phyloP scores from a whole-genome alignment of 2,888 invertebrate species.

The Cyaniris semiargus region DNA sequence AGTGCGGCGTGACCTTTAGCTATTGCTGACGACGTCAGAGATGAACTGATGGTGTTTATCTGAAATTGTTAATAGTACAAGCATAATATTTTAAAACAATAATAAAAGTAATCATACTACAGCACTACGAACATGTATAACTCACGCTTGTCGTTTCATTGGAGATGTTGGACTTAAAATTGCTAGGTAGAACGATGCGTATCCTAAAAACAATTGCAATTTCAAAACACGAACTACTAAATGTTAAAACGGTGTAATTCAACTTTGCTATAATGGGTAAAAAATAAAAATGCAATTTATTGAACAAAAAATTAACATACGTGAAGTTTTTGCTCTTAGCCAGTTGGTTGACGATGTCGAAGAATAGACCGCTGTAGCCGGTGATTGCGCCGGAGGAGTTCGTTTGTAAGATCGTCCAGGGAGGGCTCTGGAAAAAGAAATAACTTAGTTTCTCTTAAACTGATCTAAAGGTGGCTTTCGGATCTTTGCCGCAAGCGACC shows the following conservation, averaged over 20 bases:
- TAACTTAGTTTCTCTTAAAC: not conserved
- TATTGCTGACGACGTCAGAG: conserved; percentile 57
- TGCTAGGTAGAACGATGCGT: conserved; percentile 58
- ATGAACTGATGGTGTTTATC: conserved; percentile 57
- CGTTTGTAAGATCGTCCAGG: conserved; percentile 88
- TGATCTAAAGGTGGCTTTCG: no score
- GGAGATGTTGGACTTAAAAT: conserved; percentile 52
- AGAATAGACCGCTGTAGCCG: conserved; percentile 85
- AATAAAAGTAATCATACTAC: no score
- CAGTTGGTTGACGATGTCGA: conserved; percentile 89
- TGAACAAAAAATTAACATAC: conserved; percentile 59
- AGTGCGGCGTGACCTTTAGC: conserved; percentile 62
- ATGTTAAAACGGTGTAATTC: no score
- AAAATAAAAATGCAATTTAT: no score
- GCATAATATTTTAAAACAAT: not conserved
- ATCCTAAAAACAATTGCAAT: conserved; percentile 53
- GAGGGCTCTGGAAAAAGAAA: conserved; percentile 85
- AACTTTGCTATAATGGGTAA: no score
- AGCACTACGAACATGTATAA: conserved; percentile 36
- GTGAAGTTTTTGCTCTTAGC: conserved; percentile 90
- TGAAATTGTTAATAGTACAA: conserved; percentile 41
- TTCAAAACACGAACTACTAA: not conserved
- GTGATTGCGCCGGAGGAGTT: conserved; percentile 81
- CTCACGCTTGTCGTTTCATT: conserved; percentile 61
- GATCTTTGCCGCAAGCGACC: no score